Evolutionary conservation across 2,888 invertebrate genomes (phyloP), one percentile per base, ranked within the genome.

Genomic region (Andrena praecox): DNA sequence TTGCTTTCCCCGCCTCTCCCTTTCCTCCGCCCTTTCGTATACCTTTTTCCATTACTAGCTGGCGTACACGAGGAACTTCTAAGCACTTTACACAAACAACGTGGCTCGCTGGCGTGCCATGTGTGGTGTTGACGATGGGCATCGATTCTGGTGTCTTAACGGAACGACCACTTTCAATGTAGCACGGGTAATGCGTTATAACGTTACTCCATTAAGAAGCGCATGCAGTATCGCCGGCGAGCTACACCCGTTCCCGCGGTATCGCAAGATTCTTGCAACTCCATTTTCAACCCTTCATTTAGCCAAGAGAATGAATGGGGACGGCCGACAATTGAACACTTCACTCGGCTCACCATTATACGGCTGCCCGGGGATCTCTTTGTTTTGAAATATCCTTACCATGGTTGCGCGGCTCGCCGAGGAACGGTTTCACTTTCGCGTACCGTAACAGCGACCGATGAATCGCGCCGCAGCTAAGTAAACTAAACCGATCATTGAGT

Each of bases 31-130:
- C 60, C 48, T 80, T 64, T 63, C 67, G 68, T 66, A 52, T 48
- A 69, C 63, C 71, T 52, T 62, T 63, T 59, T 52, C 64, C 66
- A 60, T 74, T 48, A 31, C 59, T 54, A 29, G 48, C 59, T 66
- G 29, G 54, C 20, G 48, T 60, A 80, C 72, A 77, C 77, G 74
- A 74, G 73, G 50, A 84, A 76, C 87, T 78, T 77, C 83, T 74
- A 63, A 80, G 77, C 71, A 76, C 84, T 89, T 88, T 89, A 62
- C 89, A 86, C 84, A 87, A 89, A 82, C 86, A 88, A 86, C 77
- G 70, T 60, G 67, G 83, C 82, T 87, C 87, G 74, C 88, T 87
- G 79, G 64, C 76, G 68, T 69, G 62, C 70, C 69, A n/a, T 83
- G 77, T 82, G 78, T 87, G 85, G 88, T 75, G 71, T 87, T 90